Evolutionary conservation across 2,797 vertebrate species (phyloP).

Genomic region (Ceryle rudis): DNA sequence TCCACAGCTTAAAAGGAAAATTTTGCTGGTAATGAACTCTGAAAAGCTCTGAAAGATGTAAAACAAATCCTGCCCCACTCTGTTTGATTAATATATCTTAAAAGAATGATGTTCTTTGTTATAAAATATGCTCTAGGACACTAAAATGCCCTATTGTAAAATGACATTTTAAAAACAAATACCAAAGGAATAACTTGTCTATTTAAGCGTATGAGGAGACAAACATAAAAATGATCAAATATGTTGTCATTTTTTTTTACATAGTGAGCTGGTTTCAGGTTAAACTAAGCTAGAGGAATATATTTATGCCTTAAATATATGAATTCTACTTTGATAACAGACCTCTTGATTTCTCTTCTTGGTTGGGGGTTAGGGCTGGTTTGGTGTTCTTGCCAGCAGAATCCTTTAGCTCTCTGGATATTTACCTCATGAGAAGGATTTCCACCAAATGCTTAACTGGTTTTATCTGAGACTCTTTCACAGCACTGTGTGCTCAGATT

Average conservation of each 20-base stretch:
- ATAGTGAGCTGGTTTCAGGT: slow-evolving; percentile 58
- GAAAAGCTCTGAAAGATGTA: not conserved
- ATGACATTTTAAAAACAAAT: slow-evolving; percentile 43
- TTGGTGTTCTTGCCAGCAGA: not conserved
- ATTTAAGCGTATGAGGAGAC: not conserved
- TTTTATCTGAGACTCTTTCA: not conserved
- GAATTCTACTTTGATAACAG: not conserved
- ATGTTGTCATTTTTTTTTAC: slow-evolving; percentile 35
- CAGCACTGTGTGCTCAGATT: not conserved
- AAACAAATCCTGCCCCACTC: not conserved
- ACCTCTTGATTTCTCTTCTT: not conserved
- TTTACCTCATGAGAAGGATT: not conserved
- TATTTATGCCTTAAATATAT: slow-evolving; percentile 46
- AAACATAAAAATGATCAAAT: slow-evolving; percentile 52
- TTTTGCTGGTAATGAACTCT: not conserved
- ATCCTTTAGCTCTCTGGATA: not conserved
- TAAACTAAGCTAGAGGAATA: slow-evolving; percentile 51
- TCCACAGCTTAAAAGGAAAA: not conserved
- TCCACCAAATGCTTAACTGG: not conserved
- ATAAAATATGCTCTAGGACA: not conserved
- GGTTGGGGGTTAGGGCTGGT: too few relatives aligned
- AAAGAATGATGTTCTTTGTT: not conserved
- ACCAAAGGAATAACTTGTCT: slow-evolving; percentile 43
- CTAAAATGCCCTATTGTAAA: not conserved
- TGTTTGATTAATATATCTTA: not conserved